phyloP scores from a whole-genome alignment of 2,888 invertebrate species.

The Drosophila koepferae region DNA sequence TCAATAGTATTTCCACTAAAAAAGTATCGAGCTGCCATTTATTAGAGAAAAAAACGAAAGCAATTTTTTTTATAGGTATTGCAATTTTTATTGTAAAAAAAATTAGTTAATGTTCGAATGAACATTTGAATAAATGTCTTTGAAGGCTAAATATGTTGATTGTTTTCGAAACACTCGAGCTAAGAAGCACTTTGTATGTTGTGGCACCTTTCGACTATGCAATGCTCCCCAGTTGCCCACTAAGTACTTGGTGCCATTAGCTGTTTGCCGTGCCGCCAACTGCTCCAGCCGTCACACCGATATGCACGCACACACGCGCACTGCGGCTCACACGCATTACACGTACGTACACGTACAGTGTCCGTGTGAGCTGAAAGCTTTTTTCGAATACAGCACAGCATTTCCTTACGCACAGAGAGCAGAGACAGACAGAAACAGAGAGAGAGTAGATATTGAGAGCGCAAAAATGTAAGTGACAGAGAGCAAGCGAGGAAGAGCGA shows the following conservation, averaged over 20 bases:
- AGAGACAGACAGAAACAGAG: neutral
- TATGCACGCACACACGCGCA: slow-evolving; percentile 21
- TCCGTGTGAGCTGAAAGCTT: slow-evolving; percentile 67
- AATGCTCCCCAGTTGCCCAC: slow-evolving; percentile 45
- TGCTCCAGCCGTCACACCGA: slow-evolving; percentile 28
- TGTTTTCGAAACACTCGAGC: slow-evolving; percentile 8
- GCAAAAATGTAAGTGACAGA: neutral
- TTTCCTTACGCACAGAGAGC: slow-evolving; percentile 57
- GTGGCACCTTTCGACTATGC: slow-evolving; percentile 28
- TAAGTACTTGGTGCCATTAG: slow-evolving; percentile 47
- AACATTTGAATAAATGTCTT: too few relatives aligned
- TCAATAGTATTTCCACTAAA: neutral
- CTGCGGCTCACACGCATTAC: slow-evolving; percentile 50
- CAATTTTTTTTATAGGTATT: neutral
- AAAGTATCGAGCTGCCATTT: neutral
- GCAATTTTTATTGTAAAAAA: neutral
- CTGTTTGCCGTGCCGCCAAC: slow-evolving; percentile 14
- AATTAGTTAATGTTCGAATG: too few relatives aligned
- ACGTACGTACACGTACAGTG: slow-evolving; percentile 58
- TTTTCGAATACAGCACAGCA: slow-evolving; percentile 22
- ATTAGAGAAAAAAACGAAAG: too few relatives aligned
- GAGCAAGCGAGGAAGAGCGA: slow-evolving; percentile 33
- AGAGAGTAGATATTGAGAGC: slow-evolving; percentile 2
- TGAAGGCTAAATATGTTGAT: neutral
- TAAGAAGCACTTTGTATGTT: slow-evolving; percentile 19